Base-by-base conservation (phyloP, 2,888 invertebrate species). In the Odontothrips loti region DNA sequence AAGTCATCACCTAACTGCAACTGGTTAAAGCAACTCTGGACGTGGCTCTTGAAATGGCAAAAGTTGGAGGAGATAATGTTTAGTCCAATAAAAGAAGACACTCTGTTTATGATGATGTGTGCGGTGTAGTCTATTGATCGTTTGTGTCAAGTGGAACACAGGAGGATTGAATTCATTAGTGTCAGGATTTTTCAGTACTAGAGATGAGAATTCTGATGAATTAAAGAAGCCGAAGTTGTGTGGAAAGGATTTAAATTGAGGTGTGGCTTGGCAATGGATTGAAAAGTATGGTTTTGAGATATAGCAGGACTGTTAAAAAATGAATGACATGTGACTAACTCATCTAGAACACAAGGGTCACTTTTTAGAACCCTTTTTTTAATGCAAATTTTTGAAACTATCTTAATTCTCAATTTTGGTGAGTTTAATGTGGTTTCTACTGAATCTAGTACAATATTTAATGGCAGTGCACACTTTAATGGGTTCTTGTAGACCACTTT, bases 241-340 rank as follows among this genome's bases (percentile, higher is more conserved):
- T 75, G 68, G 68, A 75, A 75, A 75, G 68, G 68, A 75, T 27
- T 75, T 75, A 23, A 75, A 23, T 75, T 75, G 68, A 75, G 68
- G 68, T 75, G 68, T 75, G 68, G 68, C 68, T 75, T 75, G 68
- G 68, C 68, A 75, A 75, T 23, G 68, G 17, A 75, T 75, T 17
- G 58, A 20, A 20, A 58, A 58, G 58, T 75, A 75, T 27, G 27
- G 12, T 58, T 15, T 58, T 58, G 17, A 20, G 58, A 17, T 58
- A 58, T 20, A 58, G 58, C 58, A 58, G 58, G 58, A 58, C 58
- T 58, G 20, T 20, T 20, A 58, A 58, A 51, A 43, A 43, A 43
- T 43, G 34, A 43, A 43, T 43, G 34, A 43, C 34, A 43, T 43
- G 34, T 43, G 34, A 43, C 6, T 43, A 43, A 43, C 34, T 43